These are phyloP conservation scores for Etheostoma spectabile DNA, from an alignment of 2,113 vertebrate species.

Conservation along the genomic window DNA sequence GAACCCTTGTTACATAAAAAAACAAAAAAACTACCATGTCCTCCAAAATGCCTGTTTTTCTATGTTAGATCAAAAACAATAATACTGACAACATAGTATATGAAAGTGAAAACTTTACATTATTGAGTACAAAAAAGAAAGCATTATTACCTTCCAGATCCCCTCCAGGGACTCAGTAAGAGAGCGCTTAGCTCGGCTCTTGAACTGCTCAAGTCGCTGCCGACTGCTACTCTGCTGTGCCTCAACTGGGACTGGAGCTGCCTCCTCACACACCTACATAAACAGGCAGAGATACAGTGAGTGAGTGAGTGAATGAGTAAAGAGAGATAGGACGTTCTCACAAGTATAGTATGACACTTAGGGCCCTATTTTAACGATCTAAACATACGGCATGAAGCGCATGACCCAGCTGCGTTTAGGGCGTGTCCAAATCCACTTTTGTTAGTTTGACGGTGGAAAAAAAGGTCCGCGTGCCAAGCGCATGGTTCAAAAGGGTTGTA, in stretches of 20 bases:
- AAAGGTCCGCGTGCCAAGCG: too few relatives aligned
- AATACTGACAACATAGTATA: not conserved
- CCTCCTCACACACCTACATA: constrained; percentile 62
- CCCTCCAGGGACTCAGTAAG: constrained; percentile 95
- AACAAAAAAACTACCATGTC: not conserved
- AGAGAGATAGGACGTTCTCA: not conserved
- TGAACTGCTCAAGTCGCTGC: constrained; percentile 92
- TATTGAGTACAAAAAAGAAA: not conserved
- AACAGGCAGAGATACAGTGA: not conserved
- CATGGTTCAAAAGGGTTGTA: too few relatives aligned
- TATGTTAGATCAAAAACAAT: not conserved
- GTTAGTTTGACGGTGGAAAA: too few relatives aligned
- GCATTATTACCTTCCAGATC: constrained; percentile 85
- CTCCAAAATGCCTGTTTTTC: not conserved
- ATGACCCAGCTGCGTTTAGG: too few relatives aligned
- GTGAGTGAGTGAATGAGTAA: too few relatives aligned
- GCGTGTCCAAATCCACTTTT: too few relatives aligned
- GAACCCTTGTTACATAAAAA: not conserved
- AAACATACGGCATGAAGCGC: too few relatives aligned
- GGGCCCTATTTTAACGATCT: too few relatives aligned
- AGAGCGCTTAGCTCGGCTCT: constrained; percentile 93
- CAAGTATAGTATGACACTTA: not conserved
- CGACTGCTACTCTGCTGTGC: constrained; percentile 86
- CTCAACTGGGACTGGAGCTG: constrained; percentile 74
- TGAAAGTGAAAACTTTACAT: not conserved